Base-by-base conservation (phyloP, 2,888 invertebrate species). In the Melikaiella ostensackeni region DNA sequence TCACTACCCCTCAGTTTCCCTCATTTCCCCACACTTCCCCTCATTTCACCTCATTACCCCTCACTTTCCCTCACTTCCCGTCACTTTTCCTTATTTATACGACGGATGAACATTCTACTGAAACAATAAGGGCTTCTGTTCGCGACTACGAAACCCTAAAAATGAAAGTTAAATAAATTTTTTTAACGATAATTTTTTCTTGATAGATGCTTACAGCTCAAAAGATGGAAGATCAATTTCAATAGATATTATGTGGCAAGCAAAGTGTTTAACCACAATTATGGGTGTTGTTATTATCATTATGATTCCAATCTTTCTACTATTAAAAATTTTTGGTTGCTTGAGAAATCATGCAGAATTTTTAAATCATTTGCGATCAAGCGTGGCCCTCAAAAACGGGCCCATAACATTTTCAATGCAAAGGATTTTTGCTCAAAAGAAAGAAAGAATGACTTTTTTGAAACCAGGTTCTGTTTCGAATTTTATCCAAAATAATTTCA, bases 311-410 rank as follows among this genome's bases (percentile, higher is more conserved):
- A 42, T 82, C 0, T 87, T 88, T 75, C 46, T 76, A 13, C 7
- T 76, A 8, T 80, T 89, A 11, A 80, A 86, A 24, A 74, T 35
- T 21, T 75, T 81, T 27, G 86, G 85, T 1, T 24, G 87, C 35
- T 79, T 89, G 21, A 84, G 89, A 35, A 89, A 89, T 74, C 82
- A 84, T 50, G 84, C 86, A 21, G 88, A 89, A 77, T 81, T 82
- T 59, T 55, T 86, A 61, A 88, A 89, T 80, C 88, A 88, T 42
- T 55, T 82, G n/a, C 79, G 87, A 30, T 84, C 88, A 11, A 76
- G 57, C 8, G 76, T 79, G 2, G 86, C 83, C 13, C 75, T 81
- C 0, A 77, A 80, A 11, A 83, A 82, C 27, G 78, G 80, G 46
- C 82, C 85, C 7, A 61, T 77, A 3, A 85, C 84, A 73, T 82